Evolutionary conservation across 1,140 invertebrate species (phyloP), one percentile per base, ranked within the genome.

Genomic region (Bombus picipes): DNA sequence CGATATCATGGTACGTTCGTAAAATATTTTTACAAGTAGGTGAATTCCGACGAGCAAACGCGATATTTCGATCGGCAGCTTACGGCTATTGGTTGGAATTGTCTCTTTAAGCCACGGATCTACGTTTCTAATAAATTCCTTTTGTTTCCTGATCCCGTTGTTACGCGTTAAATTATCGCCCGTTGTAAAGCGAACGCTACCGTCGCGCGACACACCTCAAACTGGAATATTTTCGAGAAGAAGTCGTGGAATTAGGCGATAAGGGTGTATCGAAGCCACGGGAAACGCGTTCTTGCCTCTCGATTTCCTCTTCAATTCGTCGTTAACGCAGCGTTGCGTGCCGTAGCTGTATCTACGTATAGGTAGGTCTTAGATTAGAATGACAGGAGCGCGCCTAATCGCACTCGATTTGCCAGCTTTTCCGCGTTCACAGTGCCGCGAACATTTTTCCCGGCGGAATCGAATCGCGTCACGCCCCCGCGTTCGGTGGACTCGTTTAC

Each of bases 401-500:
- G 41, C 71, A 8, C 65, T 57, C 76, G 66, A 84, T 87, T 89
- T 65, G 32, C 25, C 22, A 41, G 59, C n/a, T 84, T 87, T 80
- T 81, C 85, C 79, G 43, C 73, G 70, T 78, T 79, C 74, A 10
- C 47, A 8, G 47, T 53, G 47, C 47, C 47, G 34, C 37, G 66
- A 66, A 22, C 34, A 6, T 77, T 83, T 68, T 32, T 28, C 13
- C 32, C 59, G 18, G 28, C 59, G 34, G 41, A 74, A 84, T 77
- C 62, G 59, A 59, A 86, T 47, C 71, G 47, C 70, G 82, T 85
- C 10, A 82, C 88, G 83, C 88, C 88, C 79, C n/a, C 81, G 70
- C 62, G 75, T 89, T 32, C 25, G 32, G 8, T 28, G 25, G 37
- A 34, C 25, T n/a, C 32, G 84, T 83, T 83, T 47, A 76, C 53